phyloP scores from a whole-genome alignment of 2,888 invertebrate genomes.

The Steinernema carpocapsae region DNA sequence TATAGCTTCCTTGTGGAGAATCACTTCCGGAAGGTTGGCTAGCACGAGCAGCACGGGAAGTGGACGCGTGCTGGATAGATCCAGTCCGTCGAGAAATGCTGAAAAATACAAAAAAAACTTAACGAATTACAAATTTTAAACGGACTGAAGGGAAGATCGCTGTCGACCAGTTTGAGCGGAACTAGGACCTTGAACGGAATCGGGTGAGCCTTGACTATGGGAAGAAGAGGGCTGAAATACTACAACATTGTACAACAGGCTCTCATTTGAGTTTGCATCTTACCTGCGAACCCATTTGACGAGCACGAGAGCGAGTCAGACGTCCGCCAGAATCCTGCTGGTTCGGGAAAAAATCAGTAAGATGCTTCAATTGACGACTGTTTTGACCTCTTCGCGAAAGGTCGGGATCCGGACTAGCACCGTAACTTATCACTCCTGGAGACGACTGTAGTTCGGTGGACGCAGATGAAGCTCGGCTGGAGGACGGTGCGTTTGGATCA shows the following conservation, averaged over 20 bases:
- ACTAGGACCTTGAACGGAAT: not conserved
- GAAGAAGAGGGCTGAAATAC: conserved; percentile 3
- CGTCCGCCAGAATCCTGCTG: conserved; percentile 43
- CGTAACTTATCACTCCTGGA: conserved; percentile 24
- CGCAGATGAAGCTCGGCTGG: conserved; percentile 27
- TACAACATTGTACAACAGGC: not conserved
- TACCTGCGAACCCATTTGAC: conserved; percentile 29
- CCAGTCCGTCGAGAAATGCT: conserved; percentile 17
- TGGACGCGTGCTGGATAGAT: not conserved
- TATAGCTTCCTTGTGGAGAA: not conserved
- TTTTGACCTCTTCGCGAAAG: not conserved
- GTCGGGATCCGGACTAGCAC: not conserved
- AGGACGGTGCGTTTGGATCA: not conserved
- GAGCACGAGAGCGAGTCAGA: conserved; percentile 48
- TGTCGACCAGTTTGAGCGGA: not conserved
- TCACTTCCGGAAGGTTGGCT: not conserved
- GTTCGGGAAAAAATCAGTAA: conserved; percentile 54
- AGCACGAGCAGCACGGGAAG: conserved; percentile 4
- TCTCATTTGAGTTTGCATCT: not conserved
- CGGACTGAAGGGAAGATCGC: not conserved
- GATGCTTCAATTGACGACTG: conserved; percentile 42
- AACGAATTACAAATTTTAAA: not conserved
- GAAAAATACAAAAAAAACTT: not conserved
- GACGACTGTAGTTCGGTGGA: conserved; percentile 24
- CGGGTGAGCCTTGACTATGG: not conserved